Evolutionary conservation across 2,113 vertebrate species (phyloP).

Genomic region (Tretioscincus oriximinensis): DNA sequence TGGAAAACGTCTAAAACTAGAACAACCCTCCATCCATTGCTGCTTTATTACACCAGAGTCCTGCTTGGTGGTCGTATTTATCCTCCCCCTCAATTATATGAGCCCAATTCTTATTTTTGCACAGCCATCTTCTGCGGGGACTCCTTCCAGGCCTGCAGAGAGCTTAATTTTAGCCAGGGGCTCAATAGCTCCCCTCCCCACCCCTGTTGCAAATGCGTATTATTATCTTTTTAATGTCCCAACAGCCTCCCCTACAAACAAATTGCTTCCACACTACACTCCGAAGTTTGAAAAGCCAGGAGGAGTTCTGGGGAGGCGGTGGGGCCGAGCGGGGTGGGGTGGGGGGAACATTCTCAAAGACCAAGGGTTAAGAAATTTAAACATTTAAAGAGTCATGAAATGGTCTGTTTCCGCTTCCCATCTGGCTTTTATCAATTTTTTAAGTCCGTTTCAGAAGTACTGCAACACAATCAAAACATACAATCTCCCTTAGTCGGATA

Average conservation of each 20-base stretch:
- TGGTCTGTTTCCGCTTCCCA: constrained; percentile 76
- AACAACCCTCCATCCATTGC: neutral
- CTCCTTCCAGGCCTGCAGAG: neutral
- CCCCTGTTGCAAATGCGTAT: neutral
- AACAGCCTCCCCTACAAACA: constrained; percentile 57
- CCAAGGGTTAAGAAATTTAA: constrained; percentile 77
- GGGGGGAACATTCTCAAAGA: constrained; percentile 45
- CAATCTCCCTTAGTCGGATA: constrained; percentile 74
- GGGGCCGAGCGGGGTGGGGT: no score
- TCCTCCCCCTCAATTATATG: accelerated
- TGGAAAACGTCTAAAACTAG: no score
- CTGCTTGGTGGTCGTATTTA: neutral
- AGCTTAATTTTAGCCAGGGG: constrained; percentile 16
- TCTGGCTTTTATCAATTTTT: constrained; percentile 77
- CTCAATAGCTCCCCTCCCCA: neutral
- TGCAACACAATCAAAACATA: constrained; percentile 76
- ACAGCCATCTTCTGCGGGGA: neutral
- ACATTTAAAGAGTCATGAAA: constrained; percentile 77
- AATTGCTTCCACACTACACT: constrained; percentile 71
- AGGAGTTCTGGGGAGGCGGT: no score
- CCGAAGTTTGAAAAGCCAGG: constrained; percentile 22
- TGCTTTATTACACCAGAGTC: neutral
- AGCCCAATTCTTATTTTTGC: accelerated
- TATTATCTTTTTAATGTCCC: constrained; percentile 51
- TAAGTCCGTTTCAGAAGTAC: constrained; percentile 70